Evolutionary conservation across 1,140 invertebrate genomes (phyloP), one percentile per base, ranked within the genome.

Genomic region (Anoplophora glabripennis): DNA sequence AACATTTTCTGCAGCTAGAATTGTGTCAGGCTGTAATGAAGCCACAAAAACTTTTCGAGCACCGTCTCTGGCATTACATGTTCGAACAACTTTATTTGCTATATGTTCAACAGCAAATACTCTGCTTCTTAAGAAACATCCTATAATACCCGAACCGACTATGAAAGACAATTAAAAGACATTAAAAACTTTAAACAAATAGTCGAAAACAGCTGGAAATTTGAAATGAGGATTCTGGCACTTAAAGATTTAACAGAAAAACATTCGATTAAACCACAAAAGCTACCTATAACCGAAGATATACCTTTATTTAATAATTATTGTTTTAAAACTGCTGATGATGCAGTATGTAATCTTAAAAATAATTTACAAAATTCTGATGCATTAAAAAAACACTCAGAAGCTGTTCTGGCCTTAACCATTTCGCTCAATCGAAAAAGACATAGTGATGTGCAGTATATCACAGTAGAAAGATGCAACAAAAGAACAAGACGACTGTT

Each of bases 341-440:
- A 14, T 12, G 35, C 15, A 34, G 52, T 56, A 34, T 33, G 35
- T 7, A 42, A 55, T 8, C 52, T 59, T 38, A 47, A 60, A 60
- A 28, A 38, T 51, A 38, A 54, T 52, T 14, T 34, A n/a, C 21
- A 46, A 28, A 42, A 58, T 38, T n/a, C 33, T 10, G 38, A 44
- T 33, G 38, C 60, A 35, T 62, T 62, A 44, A 62, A 62, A 62
- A 57, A 37, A 10, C 36, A 45, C 8, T 44, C 51, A 44, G 57
- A 62, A 49, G 38, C 49, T 10, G 33, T 48, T 36, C 54, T 65
- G 35, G 63, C 52, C 35, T 42, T 65, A 48, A 65, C 63, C 12
- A 57, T 65, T 38, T 40, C 41, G 9, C 51, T 65, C 28, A 65
- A 65, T 44, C 45, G 59, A 48, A 65, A 65, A 62, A 57, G 63